Percentiles rank a stretch among this genome's conserved stretches.
Evolutionary conservation across 2,113 vertebrate genomes (phyloP).

Genomic region (Harpagus bidentatus): DNA sequence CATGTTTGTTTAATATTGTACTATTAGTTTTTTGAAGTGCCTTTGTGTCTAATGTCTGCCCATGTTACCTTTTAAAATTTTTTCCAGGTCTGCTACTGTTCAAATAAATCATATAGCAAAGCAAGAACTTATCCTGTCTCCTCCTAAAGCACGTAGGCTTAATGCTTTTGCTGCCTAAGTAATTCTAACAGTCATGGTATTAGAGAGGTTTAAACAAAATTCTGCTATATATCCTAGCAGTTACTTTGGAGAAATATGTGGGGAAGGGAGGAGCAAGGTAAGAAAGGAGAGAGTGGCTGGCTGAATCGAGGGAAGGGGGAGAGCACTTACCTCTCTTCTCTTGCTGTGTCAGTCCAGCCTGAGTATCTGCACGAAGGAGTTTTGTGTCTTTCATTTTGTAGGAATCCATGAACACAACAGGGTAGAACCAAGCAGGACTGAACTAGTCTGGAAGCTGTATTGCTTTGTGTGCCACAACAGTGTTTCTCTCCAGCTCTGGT

Average conservation of each 20-base stretch:
- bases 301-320: neutral
- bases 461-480: slow-evolving; percentile 9
- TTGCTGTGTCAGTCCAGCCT: neutral
- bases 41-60: neutral
- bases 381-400: slow-evolving; percentile 23
- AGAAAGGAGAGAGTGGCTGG: neutral
- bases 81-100: neutral
- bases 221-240: neutral
- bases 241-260: neutral
- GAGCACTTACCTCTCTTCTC: neutral
- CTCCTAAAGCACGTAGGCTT: neutral
- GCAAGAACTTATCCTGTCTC: neutral
- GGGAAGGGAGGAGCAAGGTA: neutral
- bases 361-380: neutral
- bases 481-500: neutral
- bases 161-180: neutral
- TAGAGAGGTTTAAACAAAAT: neutral
- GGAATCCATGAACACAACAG: slow-evolving; percentile 13
- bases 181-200: neutral
- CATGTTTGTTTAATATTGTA: neutral
- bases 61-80: neutral
- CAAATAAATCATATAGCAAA: neutral
- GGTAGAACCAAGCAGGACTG: slow-evolving; percentile 36
- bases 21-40: neutral
- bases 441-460: slow-evolving; percentile 5